Percentiles rank a stretch among this genome's conserved stretches.
These are phyloP conservation scores for Iselma pallidipennis DNA, from an alignment of 2,888 invertebrate genomes.

Conservation along the genomic window DNA sequence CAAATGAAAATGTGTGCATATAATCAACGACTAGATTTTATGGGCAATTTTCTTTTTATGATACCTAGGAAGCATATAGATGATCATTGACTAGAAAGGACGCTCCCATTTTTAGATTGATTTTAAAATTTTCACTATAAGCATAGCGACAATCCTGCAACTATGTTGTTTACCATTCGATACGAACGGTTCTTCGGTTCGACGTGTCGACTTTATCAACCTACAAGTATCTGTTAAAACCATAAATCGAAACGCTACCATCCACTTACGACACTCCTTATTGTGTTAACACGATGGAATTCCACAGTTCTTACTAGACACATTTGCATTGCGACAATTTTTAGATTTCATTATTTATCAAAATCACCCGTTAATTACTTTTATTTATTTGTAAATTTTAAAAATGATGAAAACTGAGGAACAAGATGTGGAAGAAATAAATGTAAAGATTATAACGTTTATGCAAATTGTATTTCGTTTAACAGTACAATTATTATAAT, in stretches of 20 bases:
- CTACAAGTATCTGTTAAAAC: conserved; percentile 50
- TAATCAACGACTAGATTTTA: conserved; percentile 24
- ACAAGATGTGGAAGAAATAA: too few relatives aligned
- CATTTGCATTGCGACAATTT: conserved; percentile 16
- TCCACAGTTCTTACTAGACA: conserved; percentile 33
- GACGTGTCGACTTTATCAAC: conserved; percentile 50
- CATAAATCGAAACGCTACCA: conserved; percentile 52
- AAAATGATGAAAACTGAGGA: too few relatives aligned
- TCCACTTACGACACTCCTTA: conserved; percentile 48
- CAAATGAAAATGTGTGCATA: conserved; percentile 21
- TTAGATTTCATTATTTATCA: not conserved
- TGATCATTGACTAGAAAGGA: not conserved
- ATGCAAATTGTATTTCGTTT: conserved; percentile 44
- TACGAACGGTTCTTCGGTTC: conserved; percentile 11
- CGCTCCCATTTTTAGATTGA: not conserved
- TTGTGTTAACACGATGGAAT: conserved; percentile 40
- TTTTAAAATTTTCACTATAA: conserved; percentile 1
- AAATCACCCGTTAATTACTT: not conserved
- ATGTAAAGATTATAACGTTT: conserved; percentile 32
- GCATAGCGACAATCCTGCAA: conserved; percentile 18
- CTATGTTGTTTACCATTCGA: conserved; percentile 32
- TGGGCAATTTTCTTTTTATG: conserved; percentile 16
- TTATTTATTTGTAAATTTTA: too few relatives aligned
- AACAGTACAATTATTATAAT: conserved; percentile 40
- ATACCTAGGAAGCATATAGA: too few relatives aligned